Conservation (phyloP, 2,888 invertebrate species). For the Cephus pygmeus region DNA sequence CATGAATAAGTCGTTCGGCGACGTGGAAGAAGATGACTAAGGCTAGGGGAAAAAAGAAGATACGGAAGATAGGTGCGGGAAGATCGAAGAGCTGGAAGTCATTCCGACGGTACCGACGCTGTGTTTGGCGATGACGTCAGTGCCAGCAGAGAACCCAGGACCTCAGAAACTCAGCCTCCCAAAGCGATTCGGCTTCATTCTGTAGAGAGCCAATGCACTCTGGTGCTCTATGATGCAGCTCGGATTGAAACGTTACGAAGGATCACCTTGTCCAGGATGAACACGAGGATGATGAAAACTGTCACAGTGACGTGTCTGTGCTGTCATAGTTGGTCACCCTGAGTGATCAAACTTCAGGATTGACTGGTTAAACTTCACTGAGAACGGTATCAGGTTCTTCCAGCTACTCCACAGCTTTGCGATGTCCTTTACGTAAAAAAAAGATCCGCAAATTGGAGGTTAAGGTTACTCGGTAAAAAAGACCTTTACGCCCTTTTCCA, state of each 20-base stretch:
- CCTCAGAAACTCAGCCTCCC: neutral
- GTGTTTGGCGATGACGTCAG: neutral
- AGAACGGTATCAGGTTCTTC: neutral
- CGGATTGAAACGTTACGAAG: neutral
- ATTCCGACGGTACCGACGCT: neutral
- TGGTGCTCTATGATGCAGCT: neutral
- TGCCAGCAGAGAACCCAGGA: neutral
- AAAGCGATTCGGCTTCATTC: neutral
- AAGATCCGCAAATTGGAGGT: neutral
- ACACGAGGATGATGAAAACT: slow-evolving; percentile 24
- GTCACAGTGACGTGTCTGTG: slow-evolving; percentile 33
- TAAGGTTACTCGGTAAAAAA: neutral
- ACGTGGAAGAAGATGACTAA: neutral
- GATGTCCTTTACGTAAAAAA: neutral
- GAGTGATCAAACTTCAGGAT: slow-evolving; percentile 34
- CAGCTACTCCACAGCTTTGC: neutral
- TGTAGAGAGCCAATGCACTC: neutral
- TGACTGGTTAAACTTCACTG: neutral
- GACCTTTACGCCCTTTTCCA: neutral
- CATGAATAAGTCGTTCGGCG: neutral
- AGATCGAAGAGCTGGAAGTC: neutral
- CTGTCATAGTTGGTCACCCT: slow-evolving; percentile 19
- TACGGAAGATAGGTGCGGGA: neutral
- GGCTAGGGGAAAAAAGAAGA: neutral
- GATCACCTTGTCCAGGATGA: neutral